phyloP scores from a whole-genome alignment of 1,140 invertebrate genomes.

The Globodera ellingtonae region DNA sequence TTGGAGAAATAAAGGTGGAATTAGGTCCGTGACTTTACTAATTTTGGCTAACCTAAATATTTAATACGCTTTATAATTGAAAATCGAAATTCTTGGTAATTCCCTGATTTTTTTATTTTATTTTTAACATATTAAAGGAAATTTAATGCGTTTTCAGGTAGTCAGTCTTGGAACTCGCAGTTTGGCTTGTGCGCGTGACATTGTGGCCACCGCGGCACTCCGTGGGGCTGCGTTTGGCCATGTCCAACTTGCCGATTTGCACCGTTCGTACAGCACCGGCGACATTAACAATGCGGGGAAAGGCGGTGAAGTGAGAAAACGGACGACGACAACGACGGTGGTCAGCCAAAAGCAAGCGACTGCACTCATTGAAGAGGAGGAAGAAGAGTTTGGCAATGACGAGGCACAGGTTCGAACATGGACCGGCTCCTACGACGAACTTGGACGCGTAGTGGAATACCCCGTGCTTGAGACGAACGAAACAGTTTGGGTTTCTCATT shows the following conservation, averaged over 20 bases:
- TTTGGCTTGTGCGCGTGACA: conserved; percentile 42
- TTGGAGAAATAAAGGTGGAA: neutral
- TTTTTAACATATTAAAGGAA: neutral
- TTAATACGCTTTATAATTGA: neutral
- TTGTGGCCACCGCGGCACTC: conserved; percentile 48
- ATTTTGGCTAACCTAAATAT: too few species aligned
- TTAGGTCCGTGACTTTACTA: too few species aligned
- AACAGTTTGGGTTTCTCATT: neutral
- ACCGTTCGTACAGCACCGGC: conserved; percentile 38
- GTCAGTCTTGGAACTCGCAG: conserved; percentile 44
- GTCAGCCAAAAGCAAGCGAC: conserved; percentile 1
- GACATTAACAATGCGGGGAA: conserved; percentile 32
- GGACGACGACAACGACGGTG: neutral
- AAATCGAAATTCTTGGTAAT: neutral
- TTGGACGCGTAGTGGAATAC: conserved; percentile 32
- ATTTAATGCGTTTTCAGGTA: conserved; percentile 39
- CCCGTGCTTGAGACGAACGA: conserved; percentile 10
- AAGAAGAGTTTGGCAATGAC: conserved; percentile 18
- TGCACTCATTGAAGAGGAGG: conserved; percentile 29
- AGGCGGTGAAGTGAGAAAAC: conserved; percentile 19
- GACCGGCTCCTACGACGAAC: conserved; percentile 42
- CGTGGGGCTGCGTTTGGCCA: conserved; percentile 34
- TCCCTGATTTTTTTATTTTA: too few species aligned
- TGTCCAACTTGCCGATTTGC: conserved; percentile 39
- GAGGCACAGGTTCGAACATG: conserved; percentile 40